Evolutionary conservation across 92 coral and sea anemone genomes (phyloP).

Genomic region (Epizoanthus ramosus): DNA sequence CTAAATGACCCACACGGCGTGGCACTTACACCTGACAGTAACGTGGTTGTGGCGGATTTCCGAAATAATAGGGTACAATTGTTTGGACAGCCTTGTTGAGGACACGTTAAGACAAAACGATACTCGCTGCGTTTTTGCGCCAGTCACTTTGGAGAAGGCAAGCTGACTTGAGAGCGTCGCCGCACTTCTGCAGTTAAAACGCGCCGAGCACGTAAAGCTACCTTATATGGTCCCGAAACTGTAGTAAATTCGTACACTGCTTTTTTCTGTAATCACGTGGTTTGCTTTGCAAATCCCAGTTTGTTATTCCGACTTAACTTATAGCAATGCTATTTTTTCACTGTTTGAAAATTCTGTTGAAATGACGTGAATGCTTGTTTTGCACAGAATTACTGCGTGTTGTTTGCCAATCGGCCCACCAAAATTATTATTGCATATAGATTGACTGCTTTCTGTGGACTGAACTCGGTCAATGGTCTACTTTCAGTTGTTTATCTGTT

Average conservation of each 20-base stretch:
- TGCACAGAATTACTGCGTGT: too few species aligned
- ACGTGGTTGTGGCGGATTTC: conserved; percentile 94
- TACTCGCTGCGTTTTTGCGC: background rate
- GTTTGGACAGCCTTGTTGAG: conserved; percentile 72
- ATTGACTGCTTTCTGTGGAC: too few species aligned
- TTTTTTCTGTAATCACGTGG: background rate
- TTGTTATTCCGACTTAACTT: background rate
- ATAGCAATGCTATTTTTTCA: background rate
- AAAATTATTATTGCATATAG: too few species aligned
- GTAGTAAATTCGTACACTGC: background rate
- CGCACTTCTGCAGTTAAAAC: background rate
- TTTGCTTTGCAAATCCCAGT: background rate
- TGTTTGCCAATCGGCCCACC: too few species aligned
- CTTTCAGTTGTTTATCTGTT: too few species aligned
- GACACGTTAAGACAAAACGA: background rate
- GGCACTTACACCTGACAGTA: conserved; percentile 93
- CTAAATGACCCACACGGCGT: conserved; percentile 98
- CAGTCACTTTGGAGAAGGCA: background rate
- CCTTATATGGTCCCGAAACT: background rate
- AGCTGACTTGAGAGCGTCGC: conserved; percentile 8
- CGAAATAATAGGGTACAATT: conserved; percentile 94
- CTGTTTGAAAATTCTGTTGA: too few species aligned
- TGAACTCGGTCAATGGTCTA: too few species aligned
- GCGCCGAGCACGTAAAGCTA: background rate
- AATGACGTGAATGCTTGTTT: too few species aligned